Evolutionary conservation across 2,888 invertebrate species (phyloP).

Genomic region (Lathronympha strigana): DNA sequence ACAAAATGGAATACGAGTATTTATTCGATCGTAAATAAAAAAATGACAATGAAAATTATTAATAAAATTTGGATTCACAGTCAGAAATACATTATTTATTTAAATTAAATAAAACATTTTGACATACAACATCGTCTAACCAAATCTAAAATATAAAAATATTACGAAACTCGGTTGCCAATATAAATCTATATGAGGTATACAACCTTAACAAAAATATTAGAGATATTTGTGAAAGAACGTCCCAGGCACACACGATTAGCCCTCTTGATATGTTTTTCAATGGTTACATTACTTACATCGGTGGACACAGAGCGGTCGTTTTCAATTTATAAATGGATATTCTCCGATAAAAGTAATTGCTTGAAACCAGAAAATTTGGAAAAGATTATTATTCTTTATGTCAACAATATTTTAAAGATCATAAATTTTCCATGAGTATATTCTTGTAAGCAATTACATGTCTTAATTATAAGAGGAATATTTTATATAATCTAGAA

Average conservation of each 20-base stretch:
- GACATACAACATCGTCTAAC: too few relatives aligned
- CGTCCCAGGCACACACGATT: neutral
- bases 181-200: too few relatives aligned
- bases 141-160: too few relatives aligned
- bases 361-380: slow-evolving; percentile 1
- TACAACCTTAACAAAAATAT: too few relatives aligned
- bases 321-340: slow-evolving; percentile 13
- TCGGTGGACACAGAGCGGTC: slow-evolving; percentile 10
- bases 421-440: slow-evolving; percentile 1
- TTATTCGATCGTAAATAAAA: neutral
- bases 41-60: too few relatives aligned
- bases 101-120: too few relatives aligned
- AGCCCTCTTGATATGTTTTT: slow-evolving; percentile 1
- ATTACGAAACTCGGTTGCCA: too few relatives aligned
- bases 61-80: too few relatives aligned
- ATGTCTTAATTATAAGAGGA: too few relatives aligned
- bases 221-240: slow-evolving; percentile 3
- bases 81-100: too few relatives aligned
- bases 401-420: neutral
- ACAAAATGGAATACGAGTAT: slow-evolving; percentile 4
- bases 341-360: neutral
- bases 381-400: neutral
- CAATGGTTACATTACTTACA: slow-evolving; percentile 8
- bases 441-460: neutral
- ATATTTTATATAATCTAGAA: too few relatives aligned